These are phyloP conservation scores for Gavialis gangeticus DNA, from an alignment of 2,113 vertebrate species.

Conservation along the genomic window DNA sequence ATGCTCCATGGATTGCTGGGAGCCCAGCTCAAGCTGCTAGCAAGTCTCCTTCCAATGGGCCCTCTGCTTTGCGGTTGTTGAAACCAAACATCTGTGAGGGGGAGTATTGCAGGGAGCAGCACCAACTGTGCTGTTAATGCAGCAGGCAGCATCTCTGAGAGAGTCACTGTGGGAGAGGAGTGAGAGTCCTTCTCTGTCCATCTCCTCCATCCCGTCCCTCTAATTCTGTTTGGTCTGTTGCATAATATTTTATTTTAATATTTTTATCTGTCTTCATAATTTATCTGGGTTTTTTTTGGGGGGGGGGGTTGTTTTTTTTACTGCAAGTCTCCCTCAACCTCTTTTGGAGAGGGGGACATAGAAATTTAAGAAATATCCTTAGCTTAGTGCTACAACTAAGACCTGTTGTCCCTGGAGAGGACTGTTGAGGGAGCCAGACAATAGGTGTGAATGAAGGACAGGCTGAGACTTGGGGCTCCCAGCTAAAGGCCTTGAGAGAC, in stretches of 20 bases:
- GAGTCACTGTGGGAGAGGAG: not conserved
- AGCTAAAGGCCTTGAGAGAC: not conserved
- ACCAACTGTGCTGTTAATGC: not conserved
- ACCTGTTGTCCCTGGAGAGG: not conserved
- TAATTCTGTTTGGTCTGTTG: not conserved
- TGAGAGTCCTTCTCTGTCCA: not conserved
- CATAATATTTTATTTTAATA: too few species aligned
- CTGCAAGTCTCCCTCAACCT: too few species aligned
- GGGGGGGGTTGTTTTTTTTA: too few species aligned
- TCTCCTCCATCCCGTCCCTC: not conserved
- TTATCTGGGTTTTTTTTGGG: too few species aligned
- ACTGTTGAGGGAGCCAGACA: not conserved
- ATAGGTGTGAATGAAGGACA: not conserved
- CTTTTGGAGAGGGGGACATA: too few species aligned
- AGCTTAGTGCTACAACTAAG: too few species aligned
- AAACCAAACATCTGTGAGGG: not conserved
- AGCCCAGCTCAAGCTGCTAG: not conserved
- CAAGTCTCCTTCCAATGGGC: not conserved
- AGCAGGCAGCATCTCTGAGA: not conserved
- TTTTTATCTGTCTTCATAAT: too few species aligned
- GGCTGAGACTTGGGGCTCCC: not conserved
- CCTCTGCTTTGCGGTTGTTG: not conserved
- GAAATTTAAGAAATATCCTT: too few species aligned
- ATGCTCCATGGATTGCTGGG: constrained; percentile 16
- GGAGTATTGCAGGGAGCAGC: not conserved